Evolutionary conservation across 2,888 invertebrate genomes (phyloP), one percentile per base, ranked within the genome.

Genomic region (Pyrrhosoma nymphula): DNA sequence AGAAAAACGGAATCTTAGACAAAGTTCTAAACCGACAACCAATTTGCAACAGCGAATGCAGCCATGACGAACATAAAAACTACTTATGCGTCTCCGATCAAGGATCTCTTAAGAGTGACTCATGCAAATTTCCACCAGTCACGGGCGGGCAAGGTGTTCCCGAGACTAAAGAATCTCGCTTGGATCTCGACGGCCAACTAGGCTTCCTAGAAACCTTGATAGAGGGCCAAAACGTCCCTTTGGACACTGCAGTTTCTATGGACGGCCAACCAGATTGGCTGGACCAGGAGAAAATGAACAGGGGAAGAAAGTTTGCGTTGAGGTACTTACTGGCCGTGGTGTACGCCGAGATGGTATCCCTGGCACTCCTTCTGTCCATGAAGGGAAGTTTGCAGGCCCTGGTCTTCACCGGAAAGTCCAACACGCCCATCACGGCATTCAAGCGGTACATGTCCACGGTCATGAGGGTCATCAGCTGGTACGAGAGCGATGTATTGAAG

Each of bases 391-490:
- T 97, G 3, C 96, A 97, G 26, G 97, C 97, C 0, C 96, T 98
- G 18, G 97, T 97, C 12, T 96, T 97, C 55, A 97, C 97, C 0
- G 96, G 96, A 0, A 97, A 97, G 75, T 97, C 97, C 0, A 96
- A 97, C 95, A 97, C 97, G 0, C 97, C 97, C 2, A 96, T 96
- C 90, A 97, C 97, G 30, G 96, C 97, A 2, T 97, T 97, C 95
- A 96, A 96, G 96, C 96, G 97, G 82, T 98, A 97, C 96, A 95
- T 97, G 20, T 96, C 97, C 20, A 97, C 98, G 0, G 96, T 96
- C 0, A 95, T 96, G 0, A 97, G 97, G 95, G 96, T 97, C 3
- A 56, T 88, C 55, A 90, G 90, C 10, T 95, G 95, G 95, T 95
- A 95, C 56, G 63, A 96, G 60, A 97, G 97, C 14, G 97, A 97